Percentiles rank a stretch among this genome's conserved stretches.
Conservation (phyloP, 2,113 vertebrate species). For the Passer domesticus region DNA sequence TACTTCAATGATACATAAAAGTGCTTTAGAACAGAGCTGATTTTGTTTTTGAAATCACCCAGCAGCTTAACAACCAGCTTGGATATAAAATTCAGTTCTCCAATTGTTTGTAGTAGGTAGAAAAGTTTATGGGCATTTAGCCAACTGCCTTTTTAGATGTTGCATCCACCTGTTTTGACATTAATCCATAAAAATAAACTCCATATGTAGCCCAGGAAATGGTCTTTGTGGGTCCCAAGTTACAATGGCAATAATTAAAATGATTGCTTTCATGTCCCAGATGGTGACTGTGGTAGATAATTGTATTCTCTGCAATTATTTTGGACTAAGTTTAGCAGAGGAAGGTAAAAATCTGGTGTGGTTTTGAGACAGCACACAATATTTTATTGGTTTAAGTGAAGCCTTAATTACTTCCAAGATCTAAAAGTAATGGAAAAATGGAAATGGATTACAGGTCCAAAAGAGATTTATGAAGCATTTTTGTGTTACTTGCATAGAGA, state of each 20-base stretch:
- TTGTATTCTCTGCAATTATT: slow-evolving; percentile 51
- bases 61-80: neutral
- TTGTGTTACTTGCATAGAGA: neutral
- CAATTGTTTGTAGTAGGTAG: neutral
- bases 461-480: neutral
- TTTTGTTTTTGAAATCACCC: neutral
- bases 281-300: slow-evolving; percentile 47
- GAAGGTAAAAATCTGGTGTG: slow-evolving; percentile 2
- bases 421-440: neutral
- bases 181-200: slow-evolving; percentile 7
- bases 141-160: neutral
- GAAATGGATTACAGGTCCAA: neutral
- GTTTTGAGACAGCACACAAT: neutral
- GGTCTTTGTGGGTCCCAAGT: slow-evolving; percentile 12
- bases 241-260: slow-evolving; percentile 55
- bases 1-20: slow-evolving; percentile 33
- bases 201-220: slow-evolving; percentile 9
- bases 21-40: neutral
- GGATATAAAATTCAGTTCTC: neutral
- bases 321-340: slow-evolving; percentile 14
- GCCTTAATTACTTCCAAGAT: neutral
- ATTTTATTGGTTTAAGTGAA: slow-evolving; percentile 6
- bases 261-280: slow-evolving; percentile 48
- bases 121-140: neutral
- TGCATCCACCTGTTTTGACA: slow-evolving; percentile 17